These are phyloP conservation scores for Hyppa rectilinea DNA, from an alignment of 2,888 invertebrate species.

Conservation along the genomic window DNA sequence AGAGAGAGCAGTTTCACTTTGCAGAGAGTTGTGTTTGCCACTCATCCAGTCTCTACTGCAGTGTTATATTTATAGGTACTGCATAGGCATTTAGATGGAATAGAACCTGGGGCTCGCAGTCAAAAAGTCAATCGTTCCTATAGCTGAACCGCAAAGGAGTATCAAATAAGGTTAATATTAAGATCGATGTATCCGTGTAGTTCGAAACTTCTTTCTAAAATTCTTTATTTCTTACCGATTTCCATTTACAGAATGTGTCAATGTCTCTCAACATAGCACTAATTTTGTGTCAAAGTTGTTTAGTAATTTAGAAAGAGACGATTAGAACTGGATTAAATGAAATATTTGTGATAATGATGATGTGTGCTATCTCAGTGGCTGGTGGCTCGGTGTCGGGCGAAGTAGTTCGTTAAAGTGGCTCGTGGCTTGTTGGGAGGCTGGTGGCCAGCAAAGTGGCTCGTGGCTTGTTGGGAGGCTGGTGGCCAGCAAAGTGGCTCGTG, in stretches of 20 bases:
- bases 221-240: not conserved
- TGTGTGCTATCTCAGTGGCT: not conserved
- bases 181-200: not conserved
- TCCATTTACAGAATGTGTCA: not conserved
- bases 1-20: too few relatives aligned
- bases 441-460: not conserved
- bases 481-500: not conserved
- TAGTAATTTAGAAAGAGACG: not conserved
- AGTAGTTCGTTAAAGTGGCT: not conserved
- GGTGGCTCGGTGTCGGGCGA: not conserved
- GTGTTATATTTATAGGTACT: not conserved
- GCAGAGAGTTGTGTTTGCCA: not conserved
- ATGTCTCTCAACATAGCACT: not conserved
- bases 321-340: not conserved
- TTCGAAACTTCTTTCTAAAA: not conserved
- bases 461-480: not conserved
- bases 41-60: not conserved
- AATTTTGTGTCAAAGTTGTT: not conserved
- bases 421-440: not conserved
- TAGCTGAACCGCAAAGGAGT: not conserved
- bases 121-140: not conserved
- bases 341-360: not conserved
- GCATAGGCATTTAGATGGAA: not conserved
- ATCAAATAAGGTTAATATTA: not conserved
- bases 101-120: not conserved